phyloP scores from a whole-genome alignment of 2,888 invertebrate species.

The Eupithecia centaureata region DNA sequence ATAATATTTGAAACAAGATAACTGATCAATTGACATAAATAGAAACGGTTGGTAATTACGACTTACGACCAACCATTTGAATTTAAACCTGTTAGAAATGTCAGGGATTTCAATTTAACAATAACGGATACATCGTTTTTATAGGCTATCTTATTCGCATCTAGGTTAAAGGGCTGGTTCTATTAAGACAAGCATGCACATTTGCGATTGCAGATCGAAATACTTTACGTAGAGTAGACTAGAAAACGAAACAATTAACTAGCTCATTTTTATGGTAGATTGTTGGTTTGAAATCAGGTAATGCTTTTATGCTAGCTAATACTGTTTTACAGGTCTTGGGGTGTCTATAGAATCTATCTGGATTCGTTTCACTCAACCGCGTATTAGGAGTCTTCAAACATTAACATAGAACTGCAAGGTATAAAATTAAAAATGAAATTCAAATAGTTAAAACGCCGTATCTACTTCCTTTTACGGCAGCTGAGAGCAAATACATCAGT shows the following conservation, averaged over 20 bases:
- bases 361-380: not conserved
- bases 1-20: conserved; percentile 47
- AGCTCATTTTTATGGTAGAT: not conserved
- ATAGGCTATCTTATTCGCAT: conserved; percentile 59
- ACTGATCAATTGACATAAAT: conserved; percentile 38
- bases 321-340: conserved; percentile 1
- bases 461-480: not conserved
- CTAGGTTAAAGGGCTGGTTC: conserved; percentile 48
- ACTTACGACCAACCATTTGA: conserved; percentile 54
- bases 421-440: not conserved
- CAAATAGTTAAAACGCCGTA: not conserved
- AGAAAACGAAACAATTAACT: too few species aligned
- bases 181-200: conserved; percentile 51
- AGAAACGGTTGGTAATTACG: conserved; percentile 45
- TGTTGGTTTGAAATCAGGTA: conserved; percentile 1
- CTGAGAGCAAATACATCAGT: not conserved
- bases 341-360: not conserved
- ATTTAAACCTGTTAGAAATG: conserved; percentile 66
- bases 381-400: not conserved
- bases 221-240: conserved; percentile 28
- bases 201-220: conserved; percentile 32
- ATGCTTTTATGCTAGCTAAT: too few species aligned
- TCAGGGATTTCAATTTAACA: conserved; percentile 53
- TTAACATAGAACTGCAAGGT: not conserved
- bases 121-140: conserved; percentile 57